These are phyloP conservation scores for Drosophila melanica DNA, from an alignment of 1,140 invertebrate species.

Conservation along the genomic window DNA sequence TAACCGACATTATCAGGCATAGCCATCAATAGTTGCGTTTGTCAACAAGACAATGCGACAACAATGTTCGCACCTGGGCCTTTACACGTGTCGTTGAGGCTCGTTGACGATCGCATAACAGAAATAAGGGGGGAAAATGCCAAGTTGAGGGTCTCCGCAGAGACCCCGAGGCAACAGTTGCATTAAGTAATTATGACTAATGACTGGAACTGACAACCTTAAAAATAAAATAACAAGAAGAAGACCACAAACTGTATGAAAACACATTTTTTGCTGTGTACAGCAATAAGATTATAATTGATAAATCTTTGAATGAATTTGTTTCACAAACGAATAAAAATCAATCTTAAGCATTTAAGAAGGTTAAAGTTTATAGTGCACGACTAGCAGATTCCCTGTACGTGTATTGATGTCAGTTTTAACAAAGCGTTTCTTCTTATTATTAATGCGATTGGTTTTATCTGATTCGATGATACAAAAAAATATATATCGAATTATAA, in stretches of 20 bases:
- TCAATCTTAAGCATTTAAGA: slow-evolving; percentile 8
- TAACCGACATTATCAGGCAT: slow-evolving; percentile 42
- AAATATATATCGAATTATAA: no score
- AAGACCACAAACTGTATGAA: no score
- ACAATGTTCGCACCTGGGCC: slow-evolving; percentile 10
- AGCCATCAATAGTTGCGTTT: neutral
- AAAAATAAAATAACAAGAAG: slow-evolving; percentile 10
- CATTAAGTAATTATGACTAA: slow-evolving; percentile 72
- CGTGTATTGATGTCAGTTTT: neutral
- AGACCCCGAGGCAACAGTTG: slow-evolving; percentile 51
- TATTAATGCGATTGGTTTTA: no score
- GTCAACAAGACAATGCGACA: slow-evolving; percentile 7
- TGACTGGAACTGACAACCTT: slow-evolving; percentile 49
- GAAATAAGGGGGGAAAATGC: slow-evolving; percentile 49
- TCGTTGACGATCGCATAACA: neutral
- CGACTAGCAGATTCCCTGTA: slow-evolving; percentile 4
- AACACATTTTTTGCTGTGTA: neutral
- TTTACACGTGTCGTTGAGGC: slow-evolving; percentile 30
- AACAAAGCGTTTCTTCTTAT: no score
- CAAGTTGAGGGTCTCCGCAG: slow-evolving; percentile 56
- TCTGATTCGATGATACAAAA: no score
- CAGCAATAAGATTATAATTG: slow-evolving; percentile 3
- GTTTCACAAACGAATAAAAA: slow-evolving; percentile 33
- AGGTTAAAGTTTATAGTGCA: no score
- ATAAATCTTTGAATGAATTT: slow-evolving; percentile 29